Base-by-base conservation (phyloP, 2,797 vertebrate genomes). In the Alcedo atthis region DNA sequence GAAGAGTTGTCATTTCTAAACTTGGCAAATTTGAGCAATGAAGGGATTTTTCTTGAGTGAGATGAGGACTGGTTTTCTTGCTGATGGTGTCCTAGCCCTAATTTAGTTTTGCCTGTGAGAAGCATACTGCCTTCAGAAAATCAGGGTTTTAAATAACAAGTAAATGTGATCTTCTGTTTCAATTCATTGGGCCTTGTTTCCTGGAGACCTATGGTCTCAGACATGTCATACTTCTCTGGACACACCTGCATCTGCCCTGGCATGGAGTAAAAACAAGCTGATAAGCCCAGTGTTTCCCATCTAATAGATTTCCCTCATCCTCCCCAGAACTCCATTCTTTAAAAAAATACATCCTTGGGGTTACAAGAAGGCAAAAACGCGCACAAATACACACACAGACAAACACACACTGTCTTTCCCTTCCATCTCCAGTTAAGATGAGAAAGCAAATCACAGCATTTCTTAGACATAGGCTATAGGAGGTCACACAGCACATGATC, bases 401-500 rank as follows among this genome's bases (percentile, higher is more conserved):
- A 40, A 18, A 32, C 26, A 40, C 21, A 32, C 3, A 21, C 5
- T 13, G 8, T 3, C 18, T n/a, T 58, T 62, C 7, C 9, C 20
- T 55, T 89, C 40, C 26, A 68, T 20, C 11, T 37, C 12, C 63
- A 55, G 20, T 46, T 78, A 22, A 78, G 87, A 59, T 26, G 40
- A 19, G 49, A 13, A 32, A 8, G 22, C 6, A 57, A 40, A 25
- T 58, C 43, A 43, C 25, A 68, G 42, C 8, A 4, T 35, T 58
- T 62, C 21, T 55, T n/a, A 37, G 40, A 15, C 1, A 1, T 22
- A 48, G 25, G 28, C 40, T 51, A 33, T n/a, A 68, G 28, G n/a
- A 46, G 13, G 35, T 42, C 53, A 62, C 0, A 1, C 14, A 26
- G 22, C 28, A 33, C 1, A 1, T 11, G 37, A 42, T 26, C 45